These are phyloP conservation scores for Crotalus viridis DNA, from an alignment of 2,113 vertebrate species.

Conservation along the genomic window DNA sequence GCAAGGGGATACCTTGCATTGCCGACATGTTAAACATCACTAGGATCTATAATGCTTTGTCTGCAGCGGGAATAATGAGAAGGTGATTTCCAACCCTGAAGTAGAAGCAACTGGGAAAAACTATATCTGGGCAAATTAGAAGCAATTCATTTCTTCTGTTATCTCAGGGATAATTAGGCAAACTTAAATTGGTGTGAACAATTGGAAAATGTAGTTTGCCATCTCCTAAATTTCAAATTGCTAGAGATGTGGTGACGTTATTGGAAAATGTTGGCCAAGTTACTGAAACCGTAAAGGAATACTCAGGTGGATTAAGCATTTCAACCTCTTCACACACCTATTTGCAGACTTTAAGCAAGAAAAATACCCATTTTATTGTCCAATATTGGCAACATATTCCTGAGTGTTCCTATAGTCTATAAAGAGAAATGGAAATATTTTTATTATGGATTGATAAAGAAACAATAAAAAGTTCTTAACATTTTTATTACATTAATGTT, in stretches of 20 bases:
- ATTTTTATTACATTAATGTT: too few relatives aligned
- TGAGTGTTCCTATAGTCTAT: not conserved
- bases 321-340: not conserved
- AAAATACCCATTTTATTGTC: not conserved
- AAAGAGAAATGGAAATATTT: not conserved
- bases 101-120: not conserved
- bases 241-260: not conserved
- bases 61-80: slow-evolving; percentile 79
- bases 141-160: accelerated
- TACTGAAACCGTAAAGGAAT: not conserved
- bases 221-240: not conserved
- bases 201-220: not conserved
- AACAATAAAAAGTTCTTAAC: not conserved
- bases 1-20: slow-evolving; percentile 81
- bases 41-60: slow-evolving; percentile 80
- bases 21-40: slow-evolving; percentile 83
- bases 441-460: not conserved
- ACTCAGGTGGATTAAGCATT: not conserved
- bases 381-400: not conserved
- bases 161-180: not conserved
- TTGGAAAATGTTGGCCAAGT: not conserved
- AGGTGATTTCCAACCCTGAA: slow-evolving; percentile 65
- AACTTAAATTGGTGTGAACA: not conserved
- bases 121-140: accelerated
- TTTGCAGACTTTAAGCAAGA: not conserved